Percentiles rank a stretch among this genome's conserved stretches.
phyloP scores from a whole-genome alignment of 2,113 vertebrate genomes.

The Microtus oregoni region DNA sequence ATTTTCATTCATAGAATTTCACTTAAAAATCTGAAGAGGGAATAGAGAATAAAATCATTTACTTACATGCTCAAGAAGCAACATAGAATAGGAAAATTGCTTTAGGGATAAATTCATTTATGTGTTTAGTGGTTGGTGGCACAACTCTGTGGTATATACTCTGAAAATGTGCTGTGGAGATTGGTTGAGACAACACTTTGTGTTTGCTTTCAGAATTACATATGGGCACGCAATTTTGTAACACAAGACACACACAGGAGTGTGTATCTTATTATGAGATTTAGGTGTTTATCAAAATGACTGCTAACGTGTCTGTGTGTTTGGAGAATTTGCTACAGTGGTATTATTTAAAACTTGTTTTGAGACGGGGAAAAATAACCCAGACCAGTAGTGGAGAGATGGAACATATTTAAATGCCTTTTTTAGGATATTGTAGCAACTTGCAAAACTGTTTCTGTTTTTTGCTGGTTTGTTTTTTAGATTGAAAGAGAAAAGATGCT shows the following conservation, averaged over 20 bases:
- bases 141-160: neutral
- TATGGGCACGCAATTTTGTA: neutral
- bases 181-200: neutral
- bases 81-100: neutral
- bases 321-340: slow-evolving; percentile 27
- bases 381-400: neutral
- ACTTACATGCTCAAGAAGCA: neutral
- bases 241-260: slow-evolving; percentile 3
- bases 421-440: slow-evolving; percentile 13
- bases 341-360: slow-evolving; percentile 48
- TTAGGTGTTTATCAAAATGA: slow-evolving; percentile 36
- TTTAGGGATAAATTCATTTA: slow-evolving; percentile 28
- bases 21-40: slow-evolving; percentile 57
- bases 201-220: slow-evolving; percentile 44
- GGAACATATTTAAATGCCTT: neutral
- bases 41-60: neutral
- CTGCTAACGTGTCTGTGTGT: neutral
- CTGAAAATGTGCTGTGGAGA: slow-evolving; percentile 16
- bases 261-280: neutral
- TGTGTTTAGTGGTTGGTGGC: neutral
- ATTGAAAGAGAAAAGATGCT: neutral
- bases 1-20: slow-evolving; percentile 45
- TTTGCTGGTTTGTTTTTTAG: neutral
- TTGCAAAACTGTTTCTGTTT: slow-evolving; percentile 47
- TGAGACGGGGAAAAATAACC: slow-evolving; percentile 9